Percentiles rank a stretch among this genome's conserved stretches.
These are phyloP conservation scores for Aspiorhynchus laticeps DNA, from an alignment of 2,113 vertebrate species.

Conservation along the genomic window DNA sequence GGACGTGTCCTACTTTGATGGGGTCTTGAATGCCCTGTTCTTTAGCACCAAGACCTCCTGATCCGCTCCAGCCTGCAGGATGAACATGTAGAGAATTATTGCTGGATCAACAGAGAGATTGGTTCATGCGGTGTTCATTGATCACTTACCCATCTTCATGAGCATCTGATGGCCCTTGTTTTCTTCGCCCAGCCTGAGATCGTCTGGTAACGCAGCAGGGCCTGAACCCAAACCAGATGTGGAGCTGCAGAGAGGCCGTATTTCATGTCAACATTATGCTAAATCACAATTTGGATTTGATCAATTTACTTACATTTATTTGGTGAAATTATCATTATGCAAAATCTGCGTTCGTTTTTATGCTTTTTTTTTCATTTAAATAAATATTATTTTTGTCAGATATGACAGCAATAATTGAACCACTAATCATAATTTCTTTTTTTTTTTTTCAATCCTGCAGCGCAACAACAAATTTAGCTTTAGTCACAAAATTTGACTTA, in stretches of 20 bases:
- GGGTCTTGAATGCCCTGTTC: constrained; percentile 99
- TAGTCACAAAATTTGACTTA: no score
- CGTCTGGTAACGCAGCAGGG: constrained; percentile 77
- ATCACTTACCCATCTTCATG: constrained; percentile 83
- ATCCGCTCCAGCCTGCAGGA: constrained; percentile 91
- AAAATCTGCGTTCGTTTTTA: no score
- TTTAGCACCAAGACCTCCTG: constrained; percentile 92
- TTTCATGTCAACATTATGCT: not conserved
- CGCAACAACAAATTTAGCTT: not conserved
- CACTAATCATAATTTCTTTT: no score
- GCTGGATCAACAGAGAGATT: not conserved
- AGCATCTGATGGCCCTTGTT: constrained; percentile 82
- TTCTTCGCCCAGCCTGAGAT: constrained; percentile 90
- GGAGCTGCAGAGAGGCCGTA: constrained; percentile 72
- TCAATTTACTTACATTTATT: no score
- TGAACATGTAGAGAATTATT: accelerated
- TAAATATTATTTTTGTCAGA: no score
- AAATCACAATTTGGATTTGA: not conserved
- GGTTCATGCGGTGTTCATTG: not conserved
- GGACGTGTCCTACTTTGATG: constrained; percentile 92
- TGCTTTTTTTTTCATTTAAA: no score
- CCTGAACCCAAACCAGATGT: constrained; percentile 82
- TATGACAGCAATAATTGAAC: no score
- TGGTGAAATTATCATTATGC: no score
- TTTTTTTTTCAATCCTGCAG: not conserved